Evolutionary conservation across 2,797 vertebrate species (phyloP).

Genomic region (Lates japonicus): DNA sequence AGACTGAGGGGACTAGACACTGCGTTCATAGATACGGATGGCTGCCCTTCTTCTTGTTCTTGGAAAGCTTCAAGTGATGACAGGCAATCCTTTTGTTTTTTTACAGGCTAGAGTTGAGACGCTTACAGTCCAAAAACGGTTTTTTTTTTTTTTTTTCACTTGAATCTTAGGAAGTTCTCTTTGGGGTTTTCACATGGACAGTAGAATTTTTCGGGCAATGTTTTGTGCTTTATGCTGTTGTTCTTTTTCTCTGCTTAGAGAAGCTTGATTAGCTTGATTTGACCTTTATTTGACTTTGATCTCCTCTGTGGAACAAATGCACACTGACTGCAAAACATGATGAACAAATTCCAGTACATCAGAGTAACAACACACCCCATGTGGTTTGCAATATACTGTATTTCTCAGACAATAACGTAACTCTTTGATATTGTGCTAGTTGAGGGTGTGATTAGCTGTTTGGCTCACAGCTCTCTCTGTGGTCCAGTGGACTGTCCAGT

Average conservation of each 20-base stretch:
- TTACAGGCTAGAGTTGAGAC: not conserved
- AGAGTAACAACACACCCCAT: slow-evolving; percentile 11
- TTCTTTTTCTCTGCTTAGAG: slow-evolving; percentile 15
- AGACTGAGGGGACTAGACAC: slow-evolving; percentile 34
- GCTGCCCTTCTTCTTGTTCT: slow-evolving; percentile 27
- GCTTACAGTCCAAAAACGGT: not conserved
- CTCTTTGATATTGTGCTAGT: slow-evolving; percentile 9
- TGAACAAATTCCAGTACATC: slow-evolving; percentile 1
- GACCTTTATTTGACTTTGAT: slow-evolving; percentile 41
- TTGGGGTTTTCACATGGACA: not conserved
- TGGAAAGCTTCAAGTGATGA: slow-evolving; percentile 22
- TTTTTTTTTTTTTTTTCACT: not conserved
- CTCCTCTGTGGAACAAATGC: not conserved
- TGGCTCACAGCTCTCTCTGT: slow-evolving; percentile 17
- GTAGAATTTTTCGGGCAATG: not conserved
- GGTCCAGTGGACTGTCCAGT: slow-evolving; percentile 57
- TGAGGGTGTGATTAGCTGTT: slow-evolving; percentile 28
- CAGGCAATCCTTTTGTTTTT: slow-evolving; percentile 3
- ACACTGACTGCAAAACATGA: slow-evolving; percentile 12
- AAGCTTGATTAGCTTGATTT: too few species aligned
- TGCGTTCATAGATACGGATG: slow-evolving; percentile 22
- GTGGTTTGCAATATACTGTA: slow-evolving; percentile 3
- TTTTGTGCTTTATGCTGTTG: not conserved
- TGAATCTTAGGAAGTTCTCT: not conserved
- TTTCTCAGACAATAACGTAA: slow-evolving; percentile 1